Base-by-base conservation (phyloP, 53 echinoderm and acorn worm species). In the Actinopyga echinites region DNA sequence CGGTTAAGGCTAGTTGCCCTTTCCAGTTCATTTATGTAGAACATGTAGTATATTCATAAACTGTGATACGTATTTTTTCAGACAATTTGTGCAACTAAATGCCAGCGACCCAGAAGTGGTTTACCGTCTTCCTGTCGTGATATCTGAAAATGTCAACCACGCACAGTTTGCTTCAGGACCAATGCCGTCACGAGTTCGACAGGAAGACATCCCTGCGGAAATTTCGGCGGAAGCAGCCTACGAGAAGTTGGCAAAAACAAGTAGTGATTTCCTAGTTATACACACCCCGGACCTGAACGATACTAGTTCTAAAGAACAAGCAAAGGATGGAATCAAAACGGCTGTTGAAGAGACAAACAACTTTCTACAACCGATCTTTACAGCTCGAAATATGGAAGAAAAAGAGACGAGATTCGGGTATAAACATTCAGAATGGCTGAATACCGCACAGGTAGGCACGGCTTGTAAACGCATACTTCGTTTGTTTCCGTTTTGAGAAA, bases 131-230 rank as follows among this genome's bases (percentile, higher is more conserved):
- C 60, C 83, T 12, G 83, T 83, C 40, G 75, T 83, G 17, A 30
- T 88, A 26, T 40, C 83, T 22, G 32, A 75, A 28, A 83, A 65
- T 2, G 74, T 88, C 34, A 88, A 88, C 54, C 88, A 88, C 52
- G 88, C 83, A 17, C 82, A 74, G 24, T 88, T 83, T 74, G 88
- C 88, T 7, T 83, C 83, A 5, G 83, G 83, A 19, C 35, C 35
- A 35, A 79, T 88, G 83, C 88, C 88, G 12, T 65, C 82, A 34
- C 61, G 74, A 44, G 79, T 88, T 17, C 75, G 74, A 15, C 28
- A 54, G 29, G 83, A 88, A 12, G 88, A 88, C 60, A 83, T 88
- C 26, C 13, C 34, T 11, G 71, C 88, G 20, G 45, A 63, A 38
- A 43, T 88, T 17, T 37, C 88, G 22, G 21, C 31, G 1, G 62